These are phyloP conservation scores for Pachyseris speciosa DNA, from an alignment of 64 coral and sea anemone species.

Conservation along the genomic window DNA sequence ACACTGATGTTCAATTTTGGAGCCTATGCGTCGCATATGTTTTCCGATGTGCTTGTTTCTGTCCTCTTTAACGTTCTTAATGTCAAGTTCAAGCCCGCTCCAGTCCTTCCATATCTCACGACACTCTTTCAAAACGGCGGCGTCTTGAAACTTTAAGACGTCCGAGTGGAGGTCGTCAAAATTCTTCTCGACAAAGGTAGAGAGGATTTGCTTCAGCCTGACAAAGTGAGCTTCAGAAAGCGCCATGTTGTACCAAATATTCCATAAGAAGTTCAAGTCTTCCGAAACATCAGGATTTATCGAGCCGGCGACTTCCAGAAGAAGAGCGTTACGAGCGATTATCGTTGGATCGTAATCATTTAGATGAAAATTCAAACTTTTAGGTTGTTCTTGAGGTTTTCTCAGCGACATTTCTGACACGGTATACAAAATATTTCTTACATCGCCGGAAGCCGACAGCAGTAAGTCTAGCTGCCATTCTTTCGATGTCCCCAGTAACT, in stretches of 20 bases:
- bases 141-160: constrained; percentile 22
- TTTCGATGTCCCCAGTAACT: constrained; percentile 38
- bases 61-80: constrained; percentile 35
- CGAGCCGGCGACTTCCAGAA: constrained; percentile 17
- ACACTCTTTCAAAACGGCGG: constrained; percentile 35
- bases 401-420: constrained; percentile 47
- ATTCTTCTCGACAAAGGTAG: not conserved
- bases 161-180: not conserved
- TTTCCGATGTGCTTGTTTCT: constrained; percentile 25
- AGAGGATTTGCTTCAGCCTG: constrained; percentile 10
- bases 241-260: constrained; percentile 76
- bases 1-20: not conserved
- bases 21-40: not conserved
- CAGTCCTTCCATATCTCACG: constrained; percentile 63
- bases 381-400: constrained; percentile 12
- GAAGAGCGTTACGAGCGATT: constrained; percentile 56
- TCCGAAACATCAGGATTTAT: constrained; percentile 41
- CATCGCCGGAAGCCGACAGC: constrained; percentile 58
- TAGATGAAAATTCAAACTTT: constrained; percentile 51
- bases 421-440: constrained; percentile 68
- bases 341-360: constrained; percentile 73
- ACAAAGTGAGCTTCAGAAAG: constrained; percentile 40
- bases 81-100: constrained; percentile 18
- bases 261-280: constrained; percentile 75
- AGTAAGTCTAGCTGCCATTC: constrained; percentile 45